phyloP scores from a whole-genome alignment of 2,888 invertebrate genomes.

The Mycogona germanica region DNA sequence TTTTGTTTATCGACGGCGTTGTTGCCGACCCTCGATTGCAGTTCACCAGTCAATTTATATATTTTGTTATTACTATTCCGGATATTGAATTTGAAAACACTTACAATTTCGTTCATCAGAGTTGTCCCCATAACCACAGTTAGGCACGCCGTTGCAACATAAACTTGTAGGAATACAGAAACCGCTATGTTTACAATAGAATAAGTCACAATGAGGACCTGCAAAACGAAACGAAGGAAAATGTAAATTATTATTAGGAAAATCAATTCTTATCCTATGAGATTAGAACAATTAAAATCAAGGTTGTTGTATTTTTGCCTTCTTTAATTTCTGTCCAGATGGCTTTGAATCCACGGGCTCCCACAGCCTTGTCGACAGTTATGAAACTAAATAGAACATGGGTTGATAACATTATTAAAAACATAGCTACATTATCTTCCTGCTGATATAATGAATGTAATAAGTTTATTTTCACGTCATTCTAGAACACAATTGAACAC shows the following conservation, averaged over 20 bases:
- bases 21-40: not conserved
- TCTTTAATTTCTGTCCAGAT: slow-evolving; percentile 85
- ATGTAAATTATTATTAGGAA: slow-evolving; percentile 4
- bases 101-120: slow-evolving; percentile 70
- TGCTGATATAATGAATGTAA: too few species aligned
- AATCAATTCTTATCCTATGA: not conserved
- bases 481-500: too few species aligned
- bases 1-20: not conserved
- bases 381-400: slow-evolving; percentile 57
- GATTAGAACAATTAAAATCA: too few species aligned
- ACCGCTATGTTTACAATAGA: slow-evolving; percentile 54
- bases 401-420: slow-evolving; percentile 2
- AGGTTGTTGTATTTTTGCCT: slow-evolving; percentile 24
- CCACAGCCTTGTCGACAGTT: slow-evolving; percentile 87
- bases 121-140: slow-evolving; percentile 68
- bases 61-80: too few species aligned
- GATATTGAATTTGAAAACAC: too few species aligned
- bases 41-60: too few species aligned
- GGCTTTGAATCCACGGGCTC: slow-evolving; percentile 83
- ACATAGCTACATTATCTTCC: too few species aligned
- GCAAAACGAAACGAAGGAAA: slow-evolving; percentile 36
- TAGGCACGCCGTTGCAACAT: slow-evolving; percentile 61
- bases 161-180: slow-evolving; percentile 68
- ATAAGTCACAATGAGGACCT: slow-evolving; percentile 48
- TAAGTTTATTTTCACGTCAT: too few species aligned